Conservation (phyloP, 2,113 vertebrate species). For the Gopherus flavomarginatus region DNA sequence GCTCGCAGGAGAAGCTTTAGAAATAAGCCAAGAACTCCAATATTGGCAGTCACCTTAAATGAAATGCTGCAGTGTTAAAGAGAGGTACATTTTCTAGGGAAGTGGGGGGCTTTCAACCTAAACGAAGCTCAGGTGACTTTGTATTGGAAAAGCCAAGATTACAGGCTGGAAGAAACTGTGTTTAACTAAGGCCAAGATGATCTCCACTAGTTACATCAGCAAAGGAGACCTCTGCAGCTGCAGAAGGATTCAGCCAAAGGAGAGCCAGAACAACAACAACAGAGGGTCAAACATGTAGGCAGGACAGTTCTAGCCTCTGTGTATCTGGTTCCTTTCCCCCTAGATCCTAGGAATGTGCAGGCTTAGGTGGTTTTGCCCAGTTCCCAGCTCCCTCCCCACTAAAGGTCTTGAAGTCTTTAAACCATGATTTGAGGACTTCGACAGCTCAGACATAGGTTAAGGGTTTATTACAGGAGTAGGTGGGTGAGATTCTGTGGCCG, state of each 20-base stretch:
- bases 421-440: no score
- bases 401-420: no score
- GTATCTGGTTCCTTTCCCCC: not conserved
- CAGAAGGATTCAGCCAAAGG: not conserved
- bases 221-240: not conserved
- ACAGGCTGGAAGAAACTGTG: not conserved
- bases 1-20: not conserved
- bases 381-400: not conserved
- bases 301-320: not conserved
- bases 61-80: not conserved
- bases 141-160: not conserved
- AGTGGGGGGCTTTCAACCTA: not conserved
- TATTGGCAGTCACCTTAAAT: accelerated
- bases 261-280: not conserved
- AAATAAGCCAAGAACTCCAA: not conserved
- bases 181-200: not conserved
- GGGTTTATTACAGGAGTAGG: no score
- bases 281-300: not conserved
- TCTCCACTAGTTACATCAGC: not conserved
- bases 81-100: not conserved
- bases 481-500: no score
- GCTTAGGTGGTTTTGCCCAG: not conserved
- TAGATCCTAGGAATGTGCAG: not conserved
- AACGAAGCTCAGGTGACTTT: not conserved
- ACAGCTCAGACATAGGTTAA: no score